phyloP scores from a whole-genome alignment of 2,888 invertebrate species.

The Scelioninae gen. 2 region DNA sequence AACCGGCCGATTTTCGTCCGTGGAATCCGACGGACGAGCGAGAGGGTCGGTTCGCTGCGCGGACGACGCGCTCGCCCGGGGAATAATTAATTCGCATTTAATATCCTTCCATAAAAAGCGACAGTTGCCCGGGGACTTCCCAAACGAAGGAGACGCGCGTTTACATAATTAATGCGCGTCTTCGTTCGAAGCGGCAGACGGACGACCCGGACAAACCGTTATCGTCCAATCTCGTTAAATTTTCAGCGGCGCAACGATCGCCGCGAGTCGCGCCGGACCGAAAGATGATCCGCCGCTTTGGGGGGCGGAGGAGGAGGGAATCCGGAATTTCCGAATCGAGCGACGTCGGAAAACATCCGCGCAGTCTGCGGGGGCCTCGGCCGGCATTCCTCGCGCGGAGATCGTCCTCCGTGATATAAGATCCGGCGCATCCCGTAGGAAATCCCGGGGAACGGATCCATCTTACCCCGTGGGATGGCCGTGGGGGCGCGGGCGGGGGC shows the following conservation, averaged over 20 bases:
- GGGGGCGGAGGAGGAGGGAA: too few species aligned
- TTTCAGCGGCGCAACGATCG: slow-evolving; percentile 30
- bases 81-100: slow-evolving; percentile 61
- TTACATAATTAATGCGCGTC: slow-evolving; percentile 64
- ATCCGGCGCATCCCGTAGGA: slow-evolving; percentile 75
- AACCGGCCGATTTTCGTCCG: slow-evolving; percentile 28
- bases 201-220: slow-evolving; percentile 44
- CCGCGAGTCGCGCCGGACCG: too few species aligned
- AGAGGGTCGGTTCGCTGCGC: slow-evolving; percentile 9
- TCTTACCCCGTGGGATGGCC: slow-evolving; percentile 75
- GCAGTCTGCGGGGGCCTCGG: slow-evolving; percentile 54
- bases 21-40: slow-evolving; percentile 54
- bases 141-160: slow-evolving; percentile 62
- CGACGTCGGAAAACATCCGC: slow-evolving; percentile 56
- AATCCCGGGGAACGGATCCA: slow-evolving; percentile 75
- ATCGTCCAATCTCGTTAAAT: slow-evolving; percentile 51
- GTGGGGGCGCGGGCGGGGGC: slow-evolving; percentile 68
- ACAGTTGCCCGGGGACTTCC: slow-evolving; percentile 53
- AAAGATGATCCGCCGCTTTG: too few species aligned
- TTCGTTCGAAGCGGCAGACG: slow-evolving; percentile 57
- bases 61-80: slow-evolving; percentile 46
- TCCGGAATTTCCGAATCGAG: slow-evolving; percentile 48
- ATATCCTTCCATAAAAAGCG: slow-evolving; percentile 62
- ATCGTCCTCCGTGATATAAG: slow-evolving; percentile 75
- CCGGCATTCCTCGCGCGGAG: slow-evolving; percentile 73